These are phyloP conservation scores for Leucoptera coffeella DNA, from an alignment of 2,888 invertebrate genomes.

Conservation along the genomic window DNA sequence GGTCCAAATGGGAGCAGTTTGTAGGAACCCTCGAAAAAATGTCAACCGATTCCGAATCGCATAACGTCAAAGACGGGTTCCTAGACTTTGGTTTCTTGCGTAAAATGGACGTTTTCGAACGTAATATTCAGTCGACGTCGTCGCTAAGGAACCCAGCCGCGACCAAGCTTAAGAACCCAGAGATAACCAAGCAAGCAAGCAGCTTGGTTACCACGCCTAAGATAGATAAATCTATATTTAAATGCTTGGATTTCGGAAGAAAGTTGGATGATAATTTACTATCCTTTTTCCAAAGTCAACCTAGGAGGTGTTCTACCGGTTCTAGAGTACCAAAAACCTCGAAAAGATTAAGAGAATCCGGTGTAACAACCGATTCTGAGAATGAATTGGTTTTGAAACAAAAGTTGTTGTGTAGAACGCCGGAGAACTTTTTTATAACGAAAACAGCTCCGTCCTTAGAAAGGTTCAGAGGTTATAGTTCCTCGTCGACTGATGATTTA, in stretches of 20 bases:
- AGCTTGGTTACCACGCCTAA: neutral
- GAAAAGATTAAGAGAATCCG: slow-evolving; percentile 19
- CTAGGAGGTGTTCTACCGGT: slow-evolving; percentile 26
- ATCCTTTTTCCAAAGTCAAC: slow-evolving; percentile 21
- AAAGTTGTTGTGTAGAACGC: slow-evolving; percentile 22
- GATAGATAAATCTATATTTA: neutral
- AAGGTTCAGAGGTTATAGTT: slow-evolving; percentile 18
- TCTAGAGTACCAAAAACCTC: slow-evolving; percentile 10
- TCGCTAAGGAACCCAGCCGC: slow-evolving; percentile 20
- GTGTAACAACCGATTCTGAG: slow-evolving; percentile 29
- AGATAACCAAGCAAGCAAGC: slow-evolving; percentile 12
- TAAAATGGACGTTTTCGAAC: slow-evolving; percentile 14
- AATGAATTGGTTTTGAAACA: slow-evolving; percentile 18
- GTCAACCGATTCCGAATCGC: slow-evolving; percentile 15
- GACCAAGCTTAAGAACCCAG: neutral
- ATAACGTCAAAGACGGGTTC: slow-evolving; percentile 15
- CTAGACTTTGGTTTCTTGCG: slow-evolving; percentile 14
- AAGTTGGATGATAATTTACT: slow-evolving; percentile 19
- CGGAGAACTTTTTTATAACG: slow-evolving; percentile 28
- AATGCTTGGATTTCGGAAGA: neutral
- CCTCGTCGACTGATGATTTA: slow-evolving; percentile 22
- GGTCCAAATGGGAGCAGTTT: slow-evolving; percentile 22
- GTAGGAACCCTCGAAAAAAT: slow-evolving; percentile 21
- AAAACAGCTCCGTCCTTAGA: slow-evolving; percentile 39
- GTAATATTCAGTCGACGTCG: slow-evolving; percentile 12